Conservation (phyloP, 2,797 vertebrate genomes). For the Trachops cirrhosus region DNA sequence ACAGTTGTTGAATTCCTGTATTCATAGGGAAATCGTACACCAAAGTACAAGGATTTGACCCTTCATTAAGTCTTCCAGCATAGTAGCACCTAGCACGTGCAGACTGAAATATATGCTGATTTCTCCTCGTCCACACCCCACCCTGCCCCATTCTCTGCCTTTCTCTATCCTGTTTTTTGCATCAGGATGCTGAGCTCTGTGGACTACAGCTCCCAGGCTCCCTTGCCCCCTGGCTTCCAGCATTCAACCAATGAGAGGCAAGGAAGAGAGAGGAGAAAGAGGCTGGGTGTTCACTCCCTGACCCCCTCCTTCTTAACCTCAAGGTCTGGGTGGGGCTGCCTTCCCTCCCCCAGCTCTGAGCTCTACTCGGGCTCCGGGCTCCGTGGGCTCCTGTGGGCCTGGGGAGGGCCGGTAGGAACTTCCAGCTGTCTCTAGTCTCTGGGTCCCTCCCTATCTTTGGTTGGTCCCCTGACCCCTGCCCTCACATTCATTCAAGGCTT, state of each 20-base stretch:
- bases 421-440: neutral
- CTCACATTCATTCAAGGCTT: neutral
- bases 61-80: neutral
- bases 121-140: neutral
- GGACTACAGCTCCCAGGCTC: neutral
- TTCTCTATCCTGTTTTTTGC: neutral
- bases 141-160: neutral
- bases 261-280: neutral
- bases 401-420: neutral
- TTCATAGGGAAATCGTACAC: neutral
- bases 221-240: neutral
- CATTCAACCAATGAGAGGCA: neutral
- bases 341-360: neutral
- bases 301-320: neutral
- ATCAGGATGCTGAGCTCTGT: neutral
- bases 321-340: neutral
- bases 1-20: neutral
- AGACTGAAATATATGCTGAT: neutral
- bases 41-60: neutral
- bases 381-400: neutral
- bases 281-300: neutral
- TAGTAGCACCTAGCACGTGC: neutral
- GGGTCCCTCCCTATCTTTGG: neutral
- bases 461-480: neutral
- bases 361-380: neutral